Base-by-base conservation (phyloP, 2,113 vertebrate genomes). In the Paedocypris sp. region DNA sequence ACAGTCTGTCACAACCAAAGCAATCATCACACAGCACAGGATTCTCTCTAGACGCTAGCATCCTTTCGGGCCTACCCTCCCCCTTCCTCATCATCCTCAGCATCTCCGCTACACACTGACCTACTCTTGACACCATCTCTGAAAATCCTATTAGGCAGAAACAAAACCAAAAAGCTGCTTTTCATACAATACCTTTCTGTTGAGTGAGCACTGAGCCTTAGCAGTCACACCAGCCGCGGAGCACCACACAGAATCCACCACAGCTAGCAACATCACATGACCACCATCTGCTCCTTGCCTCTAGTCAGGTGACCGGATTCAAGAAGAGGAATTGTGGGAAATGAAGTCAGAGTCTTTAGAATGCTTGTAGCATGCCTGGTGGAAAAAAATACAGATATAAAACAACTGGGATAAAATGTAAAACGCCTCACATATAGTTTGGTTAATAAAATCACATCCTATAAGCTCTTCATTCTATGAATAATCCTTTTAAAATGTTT, bases 181-280 rank as follows among this genome's bases (percentile, higher is more conserved):
- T 51, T 75, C 54, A 71, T 54, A 74, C 64, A 71, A 83, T 85
- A 85, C 83, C 83, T n/a, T 32, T 46, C 79, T 83, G 60, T 51
- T 79, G 75, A 73, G 60, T 70, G 56, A 60, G 73, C 74, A 68
- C 52, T 76, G 62, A 41, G 70, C 72, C 70, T 66, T 78, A 81
- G 75, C 66, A 64, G 69, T 80, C 77, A 76, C 70, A 61, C 71
- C 60, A 75, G 73, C 71, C 69, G 73, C 39, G n/a, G n/a, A 69
- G 59, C 69, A 75, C 73, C 79, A 80, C 68, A 62, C 75, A 72
- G 78, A 62, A 38, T 54, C 39, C 66, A 62, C 60, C 56, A 71
- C 51, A 32, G 65, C 75, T 80, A 73, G 80, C 64, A 77, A 73
- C 71, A 77, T 85, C 83, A 85, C 72, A 70, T 86, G 85, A 85